Evolutionary conservation across 2,113 vertebrate genomes (phyloP).

Genomic region (Laticauda colubrina): DNA sequence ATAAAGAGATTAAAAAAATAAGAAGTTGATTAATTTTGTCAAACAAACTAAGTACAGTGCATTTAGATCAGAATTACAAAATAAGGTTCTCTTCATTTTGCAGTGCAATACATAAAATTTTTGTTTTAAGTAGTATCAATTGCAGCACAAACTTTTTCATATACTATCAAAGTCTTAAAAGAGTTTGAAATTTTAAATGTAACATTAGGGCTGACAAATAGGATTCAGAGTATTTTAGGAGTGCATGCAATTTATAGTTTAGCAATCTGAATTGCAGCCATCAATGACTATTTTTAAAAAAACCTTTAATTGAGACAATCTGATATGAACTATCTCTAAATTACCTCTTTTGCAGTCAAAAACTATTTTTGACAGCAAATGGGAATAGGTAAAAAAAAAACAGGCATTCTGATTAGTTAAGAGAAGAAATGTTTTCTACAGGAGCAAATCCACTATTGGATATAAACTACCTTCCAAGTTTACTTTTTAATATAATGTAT

Average conservation of each 20-base stretch:
- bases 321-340: neutral
- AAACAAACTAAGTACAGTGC: neutral
- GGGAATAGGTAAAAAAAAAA: neutral
- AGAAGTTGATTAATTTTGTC: neutral
- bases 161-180: neutral
- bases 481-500: neutral
- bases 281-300: neutral
- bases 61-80: neutral
- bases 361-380: neutral
- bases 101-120: neutral
- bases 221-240: too few species aligned
- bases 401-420: neutral
- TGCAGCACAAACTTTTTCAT: neutral
- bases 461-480: neutral
- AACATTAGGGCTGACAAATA: neutral
- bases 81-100: neutral
- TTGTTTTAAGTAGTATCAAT: neutral
- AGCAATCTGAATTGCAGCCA: neutral
- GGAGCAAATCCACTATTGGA: neutral
- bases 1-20: neutral
- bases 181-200: neutral
- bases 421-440: neutral
- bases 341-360: neutral
- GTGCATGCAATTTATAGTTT: neutral
- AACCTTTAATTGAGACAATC: too few species aligned